phyloP scores from a whole-genome alignment of 2,113 vertebrate genomes.

The Labeo rohita region DNA sequence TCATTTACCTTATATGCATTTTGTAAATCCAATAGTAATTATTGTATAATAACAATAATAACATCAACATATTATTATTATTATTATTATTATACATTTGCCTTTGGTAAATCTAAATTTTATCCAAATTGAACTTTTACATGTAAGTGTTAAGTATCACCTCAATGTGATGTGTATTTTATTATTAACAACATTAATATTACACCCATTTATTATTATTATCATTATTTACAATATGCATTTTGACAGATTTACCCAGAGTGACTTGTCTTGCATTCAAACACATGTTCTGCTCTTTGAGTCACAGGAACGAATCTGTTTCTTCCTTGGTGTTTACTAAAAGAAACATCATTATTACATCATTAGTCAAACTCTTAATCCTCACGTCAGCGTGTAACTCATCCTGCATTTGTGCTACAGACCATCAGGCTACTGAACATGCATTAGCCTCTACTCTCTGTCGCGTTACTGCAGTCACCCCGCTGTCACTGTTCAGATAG shows the following conservation, averaged over 20 bases:
- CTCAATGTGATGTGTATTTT: too few species aligned
- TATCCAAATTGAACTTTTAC: not conserved
- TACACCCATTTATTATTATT: too few species aligned
- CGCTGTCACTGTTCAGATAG: not conserved
- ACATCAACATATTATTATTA: too few species aligned
- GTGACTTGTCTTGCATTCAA: too few species aligned
- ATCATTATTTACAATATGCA: too few species aligned
- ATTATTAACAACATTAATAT: not conserved
- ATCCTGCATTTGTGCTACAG: not conserved
- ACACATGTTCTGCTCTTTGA: not conserved
- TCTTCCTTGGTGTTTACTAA: not conserved
- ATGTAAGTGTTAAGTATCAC: too few species aligned
- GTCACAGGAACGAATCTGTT: not conserved
- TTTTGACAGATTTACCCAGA: too few species aligned
- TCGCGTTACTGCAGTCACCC: not conserved
- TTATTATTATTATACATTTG: too few species aligned
- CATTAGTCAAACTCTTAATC: not conserved
- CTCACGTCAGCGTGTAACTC: not conserved
- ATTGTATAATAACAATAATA: too few species aligned
- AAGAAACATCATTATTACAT: not conserved
- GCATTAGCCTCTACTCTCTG: not conserved
- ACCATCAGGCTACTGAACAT: not conserved
- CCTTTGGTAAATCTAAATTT: too few species aligned
- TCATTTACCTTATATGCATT: too few species aligned
- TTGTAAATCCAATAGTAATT: too few species aligned